Evolutionary conservation across 2,113 vertebrate genomes (phyloP), one percentile per base, ranked within the genome.

Genomic region (Dascyllus trimaculatus): DNA sequence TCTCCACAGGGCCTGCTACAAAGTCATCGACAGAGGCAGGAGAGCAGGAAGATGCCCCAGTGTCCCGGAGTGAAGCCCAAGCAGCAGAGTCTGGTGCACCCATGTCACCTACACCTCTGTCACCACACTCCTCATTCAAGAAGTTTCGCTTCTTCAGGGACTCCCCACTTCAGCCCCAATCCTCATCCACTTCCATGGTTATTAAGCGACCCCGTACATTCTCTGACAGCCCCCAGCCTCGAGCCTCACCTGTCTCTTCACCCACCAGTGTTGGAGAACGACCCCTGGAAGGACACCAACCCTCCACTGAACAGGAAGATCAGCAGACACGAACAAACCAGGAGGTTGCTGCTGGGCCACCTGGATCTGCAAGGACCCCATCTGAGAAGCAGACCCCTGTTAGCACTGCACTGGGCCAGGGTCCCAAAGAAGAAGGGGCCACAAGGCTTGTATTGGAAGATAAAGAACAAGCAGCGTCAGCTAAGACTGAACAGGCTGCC

Each of bases 131-230:
- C 14, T 85, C 75, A 24, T 79, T 88, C 85, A 96, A 93, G 93
- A 95, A 91, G 79, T 94, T 93, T 82, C 93, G 89, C 45, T 92
- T 95, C 26, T 72, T 80, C 64, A 92, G 91, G 87, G 95, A 93
- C 76, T 65, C 89, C 25, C 87, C 78, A 10, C 10, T 68, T 66
- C 87, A 84, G 38, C 81, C 92, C 67, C 89, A 86, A 76, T 40
- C 86, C 19, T 66, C 80, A 6, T 84, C 89, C 7, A 45, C 82
- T 7, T 78, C 91, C 22, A 60, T 91, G 49, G 82, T 89, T 40
- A 84, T 93, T 24, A 94, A 92, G 76, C 88, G 85, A 62, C 92
- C 93, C n/a, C 88, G 89, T 79, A 89, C 85, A 58, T 91, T 94
- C 84, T 93, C 92, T 26, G 92, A 94, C 67, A 88, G 64, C 26